Base-by-base conservation (phyloP, 2,113 vertebrate species). In the Aspidoscelis tigris region DNA sequence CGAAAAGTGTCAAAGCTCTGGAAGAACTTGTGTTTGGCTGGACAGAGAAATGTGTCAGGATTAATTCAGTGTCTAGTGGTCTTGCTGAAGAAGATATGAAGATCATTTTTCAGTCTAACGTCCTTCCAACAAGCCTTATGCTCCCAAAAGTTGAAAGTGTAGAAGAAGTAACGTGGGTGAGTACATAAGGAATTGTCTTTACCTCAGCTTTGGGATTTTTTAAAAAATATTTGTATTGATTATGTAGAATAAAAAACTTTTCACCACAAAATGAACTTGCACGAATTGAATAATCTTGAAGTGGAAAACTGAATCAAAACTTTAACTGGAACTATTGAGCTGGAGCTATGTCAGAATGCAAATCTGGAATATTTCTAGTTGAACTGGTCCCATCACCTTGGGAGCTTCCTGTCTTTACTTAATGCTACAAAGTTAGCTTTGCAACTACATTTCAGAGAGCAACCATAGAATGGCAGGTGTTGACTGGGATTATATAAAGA, bases 51-150 rank as follows among this genome's bases (percentile, higher is more conserved):
- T 99, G 98, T 74, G 98, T 99, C 81, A 93, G 98, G 89, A 95
- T 99, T 89, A 99, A 99, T 92, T 98, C 98, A 0, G 98, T 98
- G 87, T 98, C 98, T 91, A 99, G 99, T 0, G 97, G 97, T 81
- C 95, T 99, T 83, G 97, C 97, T 0, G 97, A 98, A 76, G 95
- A 95, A 53, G 99, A 99, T 94, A 95, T 99, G 66, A 93, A 96
- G 82, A 93, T 96, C 39, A 88, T 99, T 86, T 92, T 99, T 83
- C 95, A 95, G 86, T 96, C 96, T 5, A 94, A 90, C 76, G 94
- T 96, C 76, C 97, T 99, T 47, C 98, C 98, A 91, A 96, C 98
- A 16, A 98, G 98, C 87, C 92, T 99, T 83, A 99, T 99, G 98
- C 91, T 99, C 86, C 98, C 98, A 12, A 99, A 99, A 90, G 97